Percentiles rank a stretch among this genome's conserved stretches.
phyloP scores from a whole-genome alignment of 2,888 invertebrate genomes.

The Thumatha senex region DNA sequence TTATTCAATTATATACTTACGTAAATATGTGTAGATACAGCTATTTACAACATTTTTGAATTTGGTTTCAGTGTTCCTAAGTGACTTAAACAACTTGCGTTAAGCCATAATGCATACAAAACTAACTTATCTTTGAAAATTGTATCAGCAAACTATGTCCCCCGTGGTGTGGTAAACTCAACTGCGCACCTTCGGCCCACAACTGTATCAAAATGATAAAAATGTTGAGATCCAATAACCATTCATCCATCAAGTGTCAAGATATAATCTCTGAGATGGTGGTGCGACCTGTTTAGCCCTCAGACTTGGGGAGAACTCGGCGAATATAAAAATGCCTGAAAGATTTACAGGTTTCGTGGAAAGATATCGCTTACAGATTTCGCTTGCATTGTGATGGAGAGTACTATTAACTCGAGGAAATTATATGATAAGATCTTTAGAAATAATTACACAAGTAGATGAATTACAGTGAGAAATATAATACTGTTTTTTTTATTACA shows the following conservation, averaged over 20 bases:
- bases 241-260: slow-evolving; percentile 91
- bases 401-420: slow-evolving; percentile 31
- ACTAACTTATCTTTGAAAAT: slow-evolving; percentile 31
- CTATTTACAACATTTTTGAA: too few species aligned
- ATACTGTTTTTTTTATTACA: too few species aligned
- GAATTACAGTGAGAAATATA: not conserved
- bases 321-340: slow-evolving; percentile 80
- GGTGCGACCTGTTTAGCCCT: slow-evolving; percentile 78
- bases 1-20: too few species aligned
- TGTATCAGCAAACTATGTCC: slow-evolving; percentile 52
- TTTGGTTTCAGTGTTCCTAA: slow-evolving; percentile 10
- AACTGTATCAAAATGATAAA: slow-evolving; percentile 84
- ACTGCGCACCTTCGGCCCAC: slow-evolving; percentile 64
- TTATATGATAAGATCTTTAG: slow-evolving; percentile 12
- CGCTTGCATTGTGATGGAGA: slow-evolving; percentile 61
- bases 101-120: slow-evolving; percentile 14
- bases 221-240: slow-evolving; percentile 89
- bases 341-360: slow-evolving; percentile 79
- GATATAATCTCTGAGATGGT: slow-evolving; percentile 85
- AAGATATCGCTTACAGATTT: slow-evolving; percentile 75
- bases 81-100: slow-evolving; percentile 14
- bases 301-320: slow-evolving; percentile 62
- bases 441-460: not conserved
- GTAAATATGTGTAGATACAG: too few species aligned
- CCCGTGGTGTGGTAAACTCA: slow-evolving; percentile 46